Conservation (phyloP, 2,113 vertebrate species). For the Oxyura jamaicensis region DNA sequence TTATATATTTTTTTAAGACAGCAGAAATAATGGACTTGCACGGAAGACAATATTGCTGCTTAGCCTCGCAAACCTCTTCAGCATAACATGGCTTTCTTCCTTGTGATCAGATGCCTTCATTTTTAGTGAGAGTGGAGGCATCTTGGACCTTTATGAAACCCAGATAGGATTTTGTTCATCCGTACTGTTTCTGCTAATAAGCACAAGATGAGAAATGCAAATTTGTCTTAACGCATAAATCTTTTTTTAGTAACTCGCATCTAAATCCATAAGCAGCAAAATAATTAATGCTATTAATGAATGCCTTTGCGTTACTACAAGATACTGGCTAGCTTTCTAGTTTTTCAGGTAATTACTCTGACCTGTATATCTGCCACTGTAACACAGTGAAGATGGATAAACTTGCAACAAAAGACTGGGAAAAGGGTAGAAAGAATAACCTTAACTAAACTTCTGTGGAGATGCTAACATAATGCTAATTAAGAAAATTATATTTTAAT, state of each 20-base stretch:
- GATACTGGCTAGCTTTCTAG: background rate
- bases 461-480: background rate
- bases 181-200: background rate
- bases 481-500: background rate
- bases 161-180: background rate
- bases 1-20: background rate
- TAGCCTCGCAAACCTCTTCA: background rate
- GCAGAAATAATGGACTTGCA: background rate
- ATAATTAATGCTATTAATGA: background rate
- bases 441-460: background rate
- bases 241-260: background rate
- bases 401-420: background rate
- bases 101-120: background rate
- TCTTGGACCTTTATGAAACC: background rate
- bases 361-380: background rate
- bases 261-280: background rate
- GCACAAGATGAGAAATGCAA: background rate
- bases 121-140: background rate
- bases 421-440: background rate
- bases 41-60: background rate
- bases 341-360: background rate
- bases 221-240: background rate
- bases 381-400: background rate
- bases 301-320: background rate
- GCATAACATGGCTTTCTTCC: background rate